Conservation (phyloP, 2,113 vertebrate species). For the Rhea pennata region DNA sequence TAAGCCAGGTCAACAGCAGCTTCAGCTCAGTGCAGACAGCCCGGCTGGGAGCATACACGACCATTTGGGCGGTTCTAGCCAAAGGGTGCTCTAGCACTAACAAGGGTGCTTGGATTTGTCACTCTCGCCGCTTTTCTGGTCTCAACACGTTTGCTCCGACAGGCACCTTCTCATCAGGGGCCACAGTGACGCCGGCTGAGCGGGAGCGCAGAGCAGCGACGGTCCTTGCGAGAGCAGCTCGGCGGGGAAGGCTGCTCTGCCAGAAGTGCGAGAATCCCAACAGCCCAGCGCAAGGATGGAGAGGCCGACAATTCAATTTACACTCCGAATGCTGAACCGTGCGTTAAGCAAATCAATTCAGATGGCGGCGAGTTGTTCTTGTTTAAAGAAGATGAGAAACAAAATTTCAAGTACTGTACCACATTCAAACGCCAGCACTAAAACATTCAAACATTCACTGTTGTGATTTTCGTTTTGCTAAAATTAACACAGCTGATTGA, state of each 20-base stretch:
- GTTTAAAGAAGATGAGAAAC: conserved; percentile 55
- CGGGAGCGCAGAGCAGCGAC: conserved; percentile 52
- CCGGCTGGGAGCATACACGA: not conserved
- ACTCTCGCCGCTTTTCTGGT: not conserved
- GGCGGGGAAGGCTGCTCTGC: conserved; percentile 48
- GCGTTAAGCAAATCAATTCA: conserved; percentile 57
- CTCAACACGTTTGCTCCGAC: conserved; percentile 23
- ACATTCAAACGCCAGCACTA: not conserved
- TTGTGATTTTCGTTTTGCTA: not conserved
- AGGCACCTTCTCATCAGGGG: conserved; percentile 50
- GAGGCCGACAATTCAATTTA: conserved; percentile 63
- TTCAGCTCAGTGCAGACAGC: not conserved
- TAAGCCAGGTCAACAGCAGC: not conserved
- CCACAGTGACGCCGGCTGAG: conserved; percentile 50
- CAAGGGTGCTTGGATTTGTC: not conserved
- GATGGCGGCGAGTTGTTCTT: conserved; percentile 27
- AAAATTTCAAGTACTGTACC: conserved; percentile 29
- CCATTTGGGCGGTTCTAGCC: not conserved
- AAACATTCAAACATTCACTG: not conserved
- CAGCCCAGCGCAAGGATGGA: conserved; percentile 54
- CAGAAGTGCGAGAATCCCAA: conserved; percentile 55
- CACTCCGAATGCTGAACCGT: conserved; percentile 42
- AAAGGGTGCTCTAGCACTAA: not conserved
- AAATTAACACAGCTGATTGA: not conserved
- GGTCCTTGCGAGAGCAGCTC: conserved; percentile 46